Conservation (phyloP, 2,888 invertebrate genomes). For the Tridacna crocea region DNA sequence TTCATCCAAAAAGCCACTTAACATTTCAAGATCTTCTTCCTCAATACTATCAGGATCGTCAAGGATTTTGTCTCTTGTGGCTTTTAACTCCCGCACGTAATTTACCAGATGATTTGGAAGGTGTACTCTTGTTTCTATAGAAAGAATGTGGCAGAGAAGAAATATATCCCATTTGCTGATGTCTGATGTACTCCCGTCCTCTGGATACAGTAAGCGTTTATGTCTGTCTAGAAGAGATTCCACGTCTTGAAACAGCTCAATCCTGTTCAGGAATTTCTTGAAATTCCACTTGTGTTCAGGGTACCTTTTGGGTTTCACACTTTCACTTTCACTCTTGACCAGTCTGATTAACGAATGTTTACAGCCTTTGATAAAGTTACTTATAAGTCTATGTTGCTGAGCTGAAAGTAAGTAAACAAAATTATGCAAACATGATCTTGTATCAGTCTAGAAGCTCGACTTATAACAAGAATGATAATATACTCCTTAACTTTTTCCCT, state of each 20-base stretch:
- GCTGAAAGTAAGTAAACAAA: no score
- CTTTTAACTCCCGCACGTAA: not conserved
- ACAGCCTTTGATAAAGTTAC: no score
- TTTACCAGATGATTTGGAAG: not conserved
- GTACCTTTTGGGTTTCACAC: no score
- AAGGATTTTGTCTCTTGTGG: not conserved
- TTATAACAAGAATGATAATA: no score
- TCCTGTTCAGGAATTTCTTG: not conserved
- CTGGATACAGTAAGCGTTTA: not conserved
- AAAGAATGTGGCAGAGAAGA: not conserved
- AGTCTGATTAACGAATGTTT: no score
- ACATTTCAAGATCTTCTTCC: not conserved
- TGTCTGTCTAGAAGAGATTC: not conserved
- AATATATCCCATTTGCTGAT: not conserved
- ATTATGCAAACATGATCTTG: no score
- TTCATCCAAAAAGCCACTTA: not conserved
- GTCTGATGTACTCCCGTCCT: not conserved
- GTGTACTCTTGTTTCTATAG: not conserved
- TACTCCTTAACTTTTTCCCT: no score
- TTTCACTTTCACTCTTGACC: no score
- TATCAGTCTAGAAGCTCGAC: no score
- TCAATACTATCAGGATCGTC: not conserved
- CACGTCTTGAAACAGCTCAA: not conserved
- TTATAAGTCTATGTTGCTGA: no score
- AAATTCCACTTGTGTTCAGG: not conserved